Evolutionary conservation across 2,888 invertebrate species (phyloP).

Genomic region (Philaethria dido): DNA sequence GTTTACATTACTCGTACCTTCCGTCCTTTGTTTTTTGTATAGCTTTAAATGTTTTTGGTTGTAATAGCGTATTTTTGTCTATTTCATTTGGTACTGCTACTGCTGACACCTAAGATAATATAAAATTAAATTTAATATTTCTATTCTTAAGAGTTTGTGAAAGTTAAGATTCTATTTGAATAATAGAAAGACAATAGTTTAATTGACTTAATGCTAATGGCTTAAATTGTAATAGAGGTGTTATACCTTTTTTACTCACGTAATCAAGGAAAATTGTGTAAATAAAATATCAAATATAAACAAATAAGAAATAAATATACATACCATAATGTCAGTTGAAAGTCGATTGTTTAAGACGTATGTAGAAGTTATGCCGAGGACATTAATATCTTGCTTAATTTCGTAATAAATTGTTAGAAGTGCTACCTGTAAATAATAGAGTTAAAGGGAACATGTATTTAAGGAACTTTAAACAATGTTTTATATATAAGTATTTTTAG

Average conservation of each 20-base stretch:
- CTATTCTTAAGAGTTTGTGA: background rate
- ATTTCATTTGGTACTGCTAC: constrained; percentile 51
- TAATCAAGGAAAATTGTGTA: background rate
- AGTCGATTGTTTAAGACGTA: constrained; percentile 86
- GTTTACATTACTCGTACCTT: constrained; percentile 26
- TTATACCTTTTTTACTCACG: too few relatives aligned
- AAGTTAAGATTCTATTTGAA: constrained; percentile 1
- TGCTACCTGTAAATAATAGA: constrained; percentile 75
- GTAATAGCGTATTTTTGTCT: constrained; percentile 45
- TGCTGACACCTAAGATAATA: constrained; percentile 46
- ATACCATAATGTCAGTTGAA: constrained; percentile 78
- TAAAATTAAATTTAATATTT: background rate
- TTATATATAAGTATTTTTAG: too few relatives aligned
- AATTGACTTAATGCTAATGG: too few relatives aligned
- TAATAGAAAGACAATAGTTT: too few relatives aligned
- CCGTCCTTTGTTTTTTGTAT: constrained; percentile 54
- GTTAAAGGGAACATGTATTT: too few relatives aligned
- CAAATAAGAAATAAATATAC: constrained; percentile 57
- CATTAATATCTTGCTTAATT: constrained; percentile 86
- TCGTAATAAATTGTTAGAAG: constrained; percentile 86
- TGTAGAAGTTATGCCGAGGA: constrained; percentile 85
- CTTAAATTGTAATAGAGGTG: too few relatives aligned
- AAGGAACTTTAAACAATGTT: too few relatives aligned
- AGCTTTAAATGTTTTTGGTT: constrained; percentile 55
- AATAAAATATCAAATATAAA: constrained; percentile 44